Conservation (phyloP, 2,888 invertebrate genomes). For the Pterobdella sp. region DNA sequence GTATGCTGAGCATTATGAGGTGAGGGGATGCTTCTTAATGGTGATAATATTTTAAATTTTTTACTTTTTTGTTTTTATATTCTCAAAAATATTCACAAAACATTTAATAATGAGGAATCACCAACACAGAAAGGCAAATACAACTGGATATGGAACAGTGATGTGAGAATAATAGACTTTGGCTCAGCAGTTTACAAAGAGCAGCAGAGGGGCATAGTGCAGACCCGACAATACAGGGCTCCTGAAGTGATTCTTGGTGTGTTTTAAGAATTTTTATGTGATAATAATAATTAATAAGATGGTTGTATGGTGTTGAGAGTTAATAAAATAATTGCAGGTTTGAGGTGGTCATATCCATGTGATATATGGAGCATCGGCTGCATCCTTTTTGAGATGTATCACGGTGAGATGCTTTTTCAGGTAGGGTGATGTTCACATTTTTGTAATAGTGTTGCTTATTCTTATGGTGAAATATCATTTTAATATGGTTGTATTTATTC, state of each 20-base stretch:
- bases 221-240: slow-evolving; percentile 94
- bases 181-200: slow-evolving; percentile 99
- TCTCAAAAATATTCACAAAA: too few species aligned
- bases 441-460: not conserved
- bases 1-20: not conserved
- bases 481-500: not conserved
- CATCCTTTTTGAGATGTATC: slow-evolving; percentile 95
- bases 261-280: slow-evolving; percentile 39
- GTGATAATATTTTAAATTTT: not conserved
- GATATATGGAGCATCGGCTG: slow-evolving; percentile 99
- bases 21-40: not conserved
- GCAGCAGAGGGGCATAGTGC: slow-evolving; percentile 98
- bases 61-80: not conserved
- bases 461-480: not conserved
- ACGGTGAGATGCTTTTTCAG: slow-evolving; percentile 91
- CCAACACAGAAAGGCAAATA: slow-evolving; percentile 68
- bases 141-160: slow-evolving; percentile 76
- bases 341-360: slow-evolving; percentile 97
- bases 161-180: slow-evolving; percentile 94
- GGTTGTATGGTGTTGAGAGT: not conserved
- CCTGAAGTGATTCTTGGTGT: slow-evolving; percentile 94
- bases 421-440: slow-evolving; percentile 38
- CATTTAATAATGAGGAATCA: too few species aligned
- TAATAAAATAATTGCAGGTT: slow-evolving; percentile 60
- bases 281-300: not conserved